Conservation (phyloP, 2,797 vertebrate genomes). For the Lacerta viridis region DNA sequence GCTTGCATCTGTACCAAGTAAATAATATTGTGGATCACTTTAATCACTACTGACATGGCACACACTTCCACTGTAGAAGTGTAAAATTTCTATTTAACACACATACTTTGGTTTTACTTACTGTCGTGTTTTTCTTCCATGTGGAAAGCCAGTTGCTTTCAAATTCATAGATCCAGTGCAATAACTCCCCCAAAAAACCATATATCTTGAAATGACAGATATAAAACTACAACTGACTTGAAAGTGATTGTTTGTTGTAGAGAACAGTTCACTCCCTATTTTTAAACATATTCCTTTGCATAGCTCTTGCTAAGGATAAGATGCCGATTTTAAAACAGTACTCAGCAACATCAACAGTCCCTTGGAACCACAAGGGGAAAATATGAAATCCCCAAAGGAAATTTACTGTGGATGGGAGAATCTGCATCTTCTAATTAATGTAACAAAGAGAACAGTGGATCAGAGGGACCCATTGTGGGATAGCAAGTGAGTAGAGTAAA, state of each 20-base stretch:
- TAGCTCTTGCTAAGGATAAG: background rate
- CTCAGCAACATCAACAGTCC: background rate
- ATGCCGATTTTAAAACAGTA: background rate
- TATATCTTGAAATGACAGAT: background rate
- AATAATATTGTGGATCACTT: background rate
- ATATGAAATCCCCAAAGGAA: slow-evolving; percentile 7
- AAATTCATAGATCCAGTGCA: background rate
- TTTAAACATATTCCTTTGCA: background rate
- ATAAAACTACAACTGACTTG: background rate
- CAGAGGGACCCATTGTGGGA: too few species aligned
- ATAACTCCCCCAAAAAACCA: background rate
- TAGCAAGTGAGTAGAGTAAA: too few species aligned
- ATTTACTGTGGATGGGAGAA: background rate
- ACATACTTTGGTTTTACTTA: background rate
- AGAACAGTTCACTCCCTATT: background rate
- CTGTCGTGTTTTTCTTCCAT: background rate
- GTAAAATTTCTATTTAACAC: background rate
- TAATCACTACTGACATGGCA: background rate
- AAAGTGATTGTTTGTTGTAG: background rate
- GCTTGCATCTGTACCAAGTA: background rate
- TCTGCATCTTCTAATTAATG: background rate
- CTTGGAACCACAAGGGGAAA: background rate
- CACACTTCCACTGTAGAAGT: background rate
- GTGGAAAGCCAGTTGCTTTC: background rate
- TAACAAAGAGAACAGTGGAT: background rate